Evolutionary conservation across 2,797 vertebrate species (phyloP), one percentile per base, ranked within the genome.

Genomic region (Bovichtus diacanthus): DNA sequence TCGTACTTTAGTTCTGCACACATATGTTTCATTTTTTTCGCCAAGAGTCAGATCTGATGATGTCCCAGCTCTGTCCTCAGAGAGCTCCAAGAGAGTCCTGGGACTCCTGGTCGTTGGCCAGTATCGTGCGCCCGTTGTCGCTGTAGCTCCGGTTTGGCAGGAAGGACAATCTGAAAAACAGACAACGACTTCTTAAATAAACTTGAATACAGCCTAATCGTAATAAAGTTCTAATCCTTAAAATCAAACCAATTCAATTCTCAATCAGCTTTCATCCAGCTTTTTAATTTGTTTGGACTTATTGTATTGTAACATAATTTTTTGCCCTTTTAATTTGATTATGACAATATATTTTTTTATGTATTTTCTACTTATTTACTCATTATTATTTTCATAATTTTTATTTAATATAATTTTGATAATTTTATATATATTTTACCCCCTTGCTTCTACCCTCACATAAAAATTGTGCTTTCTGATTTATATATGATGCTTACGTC

Each of bases 81-180:
- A 88, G 90, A 6, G 84, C 64, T 43, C 91, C 91, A 2, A 90
- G 63, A 31, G 94, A 95, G 70, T 95, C 94, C 89, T 93, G 93
- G 21, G 95, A 96, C 84, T 94, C 95, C 44, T 87, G 88, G 63
- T 96, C 95, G 0, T 92, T 93, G 61, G 92, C 91, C 49, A 95
- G 90, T 55, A 96, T 94, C 19, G 84, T 94, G 16, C 73, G 89
- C 25, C 94, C 92, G 4, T 95, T 96, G 87, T 95, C 93, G 3
- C 94, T 95, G 91, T 95, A 93, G 84, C 93, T 94, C 50, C 93
- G 92, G 82, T 93, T 95, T 15, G 94, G 94, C 74, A 95, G 92
- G 79, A 95, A 95, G 53, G 94, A 95, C 86, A 95, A 88, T 88
- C 95, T 96, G 85, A 68, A 76, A 77, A 61, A 74, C 16, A 80